These are phyloP conservation scores for Elgaria multicarinata DNA, from an alignment of 2,113 vertebrate genomes.

Conservation along the genomic window DNA sequence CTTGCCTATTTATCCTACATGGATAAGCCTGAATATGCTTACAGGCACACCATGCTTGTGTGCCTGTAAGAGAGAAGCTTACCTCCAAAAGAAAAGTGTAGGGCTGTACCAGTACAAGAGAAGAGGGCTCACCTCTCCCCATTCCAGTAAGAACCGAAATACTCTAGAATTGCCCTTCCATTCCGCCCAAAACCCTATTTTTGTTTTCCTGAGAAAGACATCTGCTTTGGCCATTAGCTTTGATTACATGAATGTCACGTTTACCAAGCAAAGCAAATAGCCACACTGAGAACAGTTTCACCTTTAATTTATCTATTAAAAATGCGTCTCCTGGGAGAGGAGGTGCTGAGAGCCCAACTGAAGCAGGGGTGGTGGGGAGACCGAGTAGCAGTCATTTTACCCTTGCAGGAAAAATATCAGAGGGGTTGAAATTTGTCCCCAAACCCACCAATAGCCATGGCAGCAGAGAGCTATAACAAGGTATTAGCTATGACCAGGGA, in stretches of 20 bases:
- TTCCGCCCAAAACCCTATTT: conserved; percentile 20
- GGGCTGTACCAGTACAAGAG: not conserved
- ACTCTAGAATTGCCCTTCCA: not conserved
- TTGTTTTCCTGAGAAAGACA: conserved; percentile 40
- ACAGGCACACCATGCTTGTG: not conserved
- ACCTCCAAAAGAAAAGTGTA: not conserved
- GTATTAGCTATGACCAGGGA: not conserved
- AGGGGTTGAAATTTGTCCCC: not conserved
- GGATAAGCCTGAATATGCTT: not conserved
- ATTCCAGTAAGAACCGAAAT: not conserved
- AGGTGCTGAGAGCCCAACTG: not conserved
- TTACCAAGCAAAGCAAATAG: conserved; percentile 14
- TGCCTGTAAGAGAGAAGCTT: not conserved
- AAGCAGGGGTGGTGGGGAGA: not conserved
- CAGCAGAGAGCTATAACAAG: not conserved
- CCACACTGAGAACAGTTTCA: conserved; percentile 39
- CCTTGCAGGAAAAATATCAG: not conserved
- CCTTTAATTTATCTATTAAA: conserved; percentile 15
- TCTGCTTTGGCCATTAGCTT: conserved; percentile 61
- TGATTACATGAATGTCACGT: not conserved
- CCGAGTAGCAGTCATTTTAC: not conserved
- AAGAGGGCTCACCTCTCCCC: not conserved
- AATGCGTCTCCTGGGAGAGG: not conserved
- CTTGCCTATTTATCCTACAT: too few species aligned
- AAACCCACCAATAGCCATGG: not conserved